Evolutionary conservation across 2,797 vertebrate genomes (phyloP).

Genomic region (Meriones psammophilus): DNA sequence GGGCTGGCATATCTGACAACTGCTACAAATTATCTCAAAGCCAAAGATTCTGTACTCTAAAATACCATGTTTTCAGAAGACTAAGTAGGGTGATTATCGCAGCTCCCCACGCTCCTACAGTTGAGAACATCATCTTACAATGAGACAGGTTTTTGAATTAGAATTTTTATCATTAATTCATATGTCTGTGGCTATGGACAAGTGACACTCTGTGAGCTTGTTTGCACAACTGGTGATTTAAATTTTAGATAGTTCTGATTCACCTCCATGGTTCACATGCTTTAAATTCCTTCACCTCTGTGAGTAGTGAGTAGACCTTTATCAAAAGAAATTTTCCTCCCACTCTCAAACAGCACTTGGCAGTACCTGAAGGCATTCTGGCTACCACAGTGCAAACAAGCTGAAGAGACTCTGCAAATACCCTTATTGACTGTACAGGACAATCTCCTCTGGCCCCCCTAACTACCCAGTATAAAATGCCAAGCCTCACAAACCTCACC

Average conservation of each 20-base stretch:
- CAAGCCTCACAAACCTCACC: slow-evolving; percentile 33
- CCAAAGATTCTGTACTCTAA: slow-evolving; percentile 7
- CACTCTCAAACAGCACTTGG: neutral
- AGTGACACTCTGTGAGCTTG: slow-evolving; percentile 37
- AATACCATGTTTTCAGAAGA: slow-evolving; percentile 3
- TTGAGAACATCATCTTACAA: slow-evolving; percentile 10
- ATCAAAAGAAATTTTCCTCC: neutral
- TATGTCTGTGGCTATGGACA: neutral
- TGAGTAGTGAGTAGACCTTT: neutral
- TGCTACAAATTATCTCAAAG: slow-evolving; percentile 22
- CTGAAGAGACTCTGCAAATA: slow-evolving; percentile 28
- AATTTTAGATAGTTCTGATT: slow-evolving; percentile 36
- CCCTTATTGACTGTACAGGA: neutral
- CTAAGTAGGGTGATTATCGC: neutral
- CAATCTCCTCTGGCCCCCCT: neutral
- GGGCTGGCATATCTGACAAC: slow-evolving; percentile 21
- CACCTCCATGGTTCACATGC: neutral
- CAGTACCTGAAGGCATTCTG: neutral
- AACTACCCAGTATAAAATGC: neutral
- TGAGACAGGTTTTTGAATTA: neutral
- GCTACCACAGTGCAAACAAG: neutral
- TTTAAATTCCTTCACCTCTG: slow-evolving; percentile 23
- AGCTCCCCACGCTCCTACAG: neutral
- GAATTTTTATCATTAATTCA: slow-evolving; percentile 34
- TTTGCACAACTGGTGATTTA: slow-evolving; percentile 7